Base-by-base conservation (phyloP, 2,888 invertebrate genomes). In the Apodemia hepburni region DNA sequence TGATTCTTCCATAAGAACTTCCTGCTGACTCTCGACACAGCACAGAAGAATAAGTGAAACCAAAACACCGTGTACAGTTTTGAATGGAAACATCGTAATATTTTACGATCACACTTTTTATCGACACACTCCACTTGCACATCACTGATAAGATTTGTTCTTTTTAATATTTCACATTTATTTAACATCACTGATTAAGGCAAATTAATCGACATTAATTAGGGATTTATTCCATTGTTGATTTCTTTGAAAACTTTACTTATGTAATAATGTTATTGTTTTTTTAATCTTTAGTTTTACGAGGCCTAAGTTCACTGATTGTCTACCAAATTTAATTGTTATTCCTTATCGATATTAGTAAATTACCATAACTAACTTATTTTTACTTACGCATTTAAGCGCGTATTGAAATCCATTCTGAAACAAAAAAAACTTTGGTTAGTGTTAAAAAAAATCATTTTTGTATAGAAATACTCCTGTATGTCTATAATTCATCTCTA, bases 1-100 rank as follows among this genome's bases (percentile, higher is more conserved):
- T 17, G 64, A 62, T 47, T 64, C 64, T 38, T 66, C 64, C 47
- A 64, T 64, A 11, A 66, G 60, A 0, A 66, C 64, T 38, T 64
- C 66, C 15, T 64, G 62, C n/a, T 62, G 66, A 51, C 62, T 64
- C 35, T 18, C 35, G 1, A 64, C 64, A 58, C 60, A 57, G 29
- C 45, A 59, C 47, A 66, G 38, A 18, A 64, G 27, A 11, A 59
- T 27, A 17, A 63, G 18, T 12, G 54, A 27, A 12, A 42, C 57
- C 18, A 63, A 57, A 57, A 29, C 42, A 60, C 51, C 35, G 62
- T 63, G 29, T 33, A 60, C 51, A 60, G 54, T 54, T 63, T 57
- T 38, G 59, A 63, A 27, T 11, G 22, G 54, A 57, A 7, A 11
- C 54, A 57, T 57, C 54, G 54, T 57, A 57, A 29, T 57, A 57